Conservation (phyloP, 2,888 invertebrate genomes). For the Hyppa rectilinea region DNA sequence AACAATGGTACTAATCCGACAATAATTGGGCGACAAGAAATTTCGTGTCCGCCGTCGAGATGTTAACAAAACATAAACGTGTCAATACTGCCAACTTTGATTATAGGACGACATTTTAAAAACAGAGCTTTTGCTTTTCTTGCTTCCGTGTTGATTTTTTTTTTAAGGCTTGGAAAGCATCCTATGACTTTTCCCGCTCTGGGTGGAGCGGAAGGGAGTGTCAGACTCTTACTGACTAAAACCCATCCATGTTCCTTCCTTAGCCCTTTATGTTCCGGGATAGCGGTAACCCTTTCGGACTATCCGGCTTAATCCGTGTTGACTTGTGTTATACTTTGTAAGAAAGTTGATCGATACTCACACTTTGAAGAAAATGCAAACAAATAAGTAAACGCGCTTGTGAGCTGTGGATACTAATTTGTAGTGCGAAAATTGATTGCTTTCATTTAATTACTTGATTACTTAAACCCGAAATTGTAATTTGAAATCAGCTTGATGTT, state of each 20-base stretch:
- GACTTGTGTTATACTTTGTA: slow-evolving; percentile 4
- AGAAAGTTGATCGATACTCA: not conserved
- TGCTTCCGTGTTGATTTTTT: slow-evolving; percentile 2
- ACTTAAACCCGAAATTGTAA: not conserved
- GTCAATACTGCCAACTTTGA: slow-evolving; percentile 40
- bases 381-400: not conserved
- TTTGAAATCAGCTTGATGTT: not conserved
- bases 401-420: not conserved
- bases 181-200: too few species aligned
- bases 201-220: too few species aligned
- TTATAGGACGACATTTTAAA: slow-evolving; percentile 35
- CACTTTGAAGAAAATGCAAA: not conserved
- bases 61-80: slow-evolving; percentile 50
- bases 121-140: slow-evolving; percentile 1
- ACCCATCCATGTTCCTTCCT: too few species aligned
- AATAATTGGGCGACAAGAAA: slow-evolving; percentile 63
- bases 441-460: not conserved
- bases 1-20: slow-evolving; percentile 65
- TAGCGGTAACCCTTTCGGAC: too few species aligned
- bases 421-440: not conserved
- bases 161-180: too few species aligned
- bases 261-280: too few species aligned
- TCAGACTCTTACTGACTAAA: too few species aligned
- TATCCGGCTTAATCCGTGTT: too few species aligned
- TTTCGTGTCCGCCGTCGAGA: slow-evolving; percentile 44